A percentile compares a stretch with the other conserved stretches of the same genome.
Evolutionary conservation across 2,888 invertebrate species (phyloP).

Genomic region (Volucella inflata): DNA sequence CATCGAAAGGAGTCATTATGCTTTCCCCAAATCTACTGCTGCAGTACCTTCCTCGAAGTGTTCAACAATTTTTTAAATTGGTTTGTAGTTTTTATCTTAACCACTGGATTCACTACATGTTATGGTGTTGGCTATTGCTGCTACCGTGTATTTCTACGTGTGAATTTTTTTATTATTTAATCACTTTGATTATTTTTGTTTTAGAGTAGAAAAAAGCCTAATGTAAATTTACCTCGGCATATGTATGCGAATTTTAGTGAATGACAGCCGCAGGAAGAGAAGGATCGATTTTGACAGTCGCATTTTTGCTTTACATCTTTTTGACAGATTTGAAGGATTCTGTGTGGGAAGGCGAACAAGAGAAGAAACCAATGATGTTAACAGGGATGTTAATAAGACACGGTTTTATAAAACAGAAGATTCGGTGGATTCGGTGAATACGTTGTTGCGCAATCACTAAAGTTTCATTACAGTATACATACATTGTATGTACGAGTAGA

Average conservation of each 20-base stretch:
- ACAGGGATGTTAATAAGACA: constrained; percentile 38
- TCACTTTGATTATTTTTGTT: constrained; percentile 6
- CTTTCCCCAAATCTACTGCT: no score
- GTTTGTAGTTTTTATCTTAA: constrained; percentile 2
- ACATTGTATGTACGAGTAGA: no score
- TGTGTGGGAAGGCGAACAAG: not conserved
- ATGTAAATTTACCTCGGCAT: constrained; percentile 43
- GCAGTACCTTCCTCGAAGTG: not conserved
- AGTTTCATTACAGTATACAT: no score
- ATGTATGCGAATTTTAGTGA: constrained; percentile 27
- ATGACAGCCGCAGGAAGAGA: constrained; percentile 41
- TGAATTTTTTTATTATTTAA: not conserved
- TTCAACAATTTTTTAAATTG: constrained; percentile 39
- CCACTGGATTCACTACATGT: constrained; percentile 52
- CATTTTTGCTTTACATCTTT: constrained; percentile 10
- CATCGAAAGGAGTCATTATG: constrained; percentile 86
- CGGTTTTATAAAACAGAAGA: no score
- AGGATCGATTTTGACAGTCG: constrained; percentile 68
- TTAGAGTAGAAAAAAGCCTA: constrained; percentile 15
- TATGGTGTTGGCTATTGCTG: constrained; percentile 1
- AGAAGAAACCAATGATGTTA: not conserved
- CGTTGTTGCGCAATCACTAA: no score
- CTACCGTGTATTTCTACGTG: not conserved
- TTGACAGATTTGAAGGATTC: constrained; percentile 53
- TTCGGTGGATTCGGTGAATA: no score